These are phyloP conservation scores for Silurus glanis DNA, from an alignment of 2,113 vertebrate species.

Conservation along the genomic window DNA sequence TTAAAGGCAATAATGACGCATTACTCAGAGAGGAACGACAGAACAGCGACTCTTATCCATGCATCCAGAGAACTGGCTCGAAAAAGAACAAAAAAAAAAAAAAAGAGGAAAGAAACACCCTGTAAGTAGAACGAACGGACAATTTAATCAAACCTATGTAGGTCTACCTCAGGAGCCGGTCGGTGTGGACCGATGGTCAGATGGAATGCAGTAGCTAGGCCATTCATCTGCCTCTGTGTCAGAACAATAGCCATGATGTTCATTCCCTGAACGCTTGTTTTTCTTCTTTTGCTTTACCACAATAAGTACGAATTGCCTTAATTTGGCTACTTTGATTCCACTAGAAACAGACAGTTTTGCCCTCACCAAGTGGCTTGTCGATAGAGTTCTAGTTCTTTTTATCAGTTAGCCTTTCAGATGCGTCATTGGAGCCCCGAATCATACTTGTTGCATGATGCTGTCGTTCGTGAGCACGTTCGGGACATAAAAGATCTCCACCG, in stretches of 20 bases:
- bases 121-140: conserved; percentile 33
- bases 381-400: conserved; percentile 52
- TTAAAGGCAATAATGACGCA: conserved; percentile 47
- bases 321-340: conserved; percentile 39
- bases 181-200: conserved; percentile 18
- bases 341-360: background rate
- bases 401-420: conserved; percentile 16
- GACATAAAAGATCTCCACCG: conserved; percentile 39
- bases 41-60: conserved; percentile 9
- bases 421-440: conserved; percentile 41
- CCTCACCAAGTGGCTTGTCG: conserved; percentile 12
- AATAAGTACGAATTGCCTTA: conserved; percentile 57
- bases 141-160: conserved; percentile 56
- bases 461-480: conserved; percentile 57
- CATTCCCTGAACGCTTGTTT: conserved; percentile 30
- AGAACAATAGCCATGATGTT: conserved; percentile 44
- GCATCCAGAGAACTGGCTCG: background rate
- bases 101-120: background rate
- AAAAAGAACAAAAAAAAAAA: background rate
- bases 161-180: conserved; percentile 69
- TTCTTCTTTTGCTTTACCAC: background rate
- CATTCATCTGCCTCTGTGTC: conserved; percentile 27
- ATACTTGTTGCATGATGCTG: conserved; percentile 54
- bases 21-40: conserved; percentile 38
- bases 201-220: conserved; percentile 38